Evolutionary conservation across 2,797 vertebrate genomes (phyloP).

Genomic region (Cynodonichthys magdalenae): DNA sequence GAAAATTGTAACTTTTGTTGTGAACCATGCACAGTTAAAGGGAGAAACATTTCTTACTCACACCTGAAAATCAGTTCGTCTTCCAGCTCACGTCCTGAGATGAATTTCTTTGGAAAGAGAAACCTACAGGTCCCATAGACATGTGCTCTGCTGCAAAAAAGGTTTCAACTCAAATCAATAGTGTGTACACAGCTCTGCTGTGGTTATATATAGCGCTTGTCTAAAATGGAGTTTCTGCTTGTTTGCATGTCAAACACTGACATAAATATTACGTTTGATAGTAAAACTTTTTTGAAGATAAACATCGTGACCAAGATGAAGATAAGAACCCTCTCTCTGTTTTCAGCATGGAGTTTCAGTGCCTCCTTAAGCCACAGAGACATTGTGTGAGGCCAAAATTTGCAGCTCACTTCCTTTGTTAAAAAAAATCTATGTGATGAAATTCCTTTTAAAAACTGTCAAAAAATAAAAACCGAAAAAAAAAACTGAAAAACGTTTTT

Average conservation of each 20-base stretch:
- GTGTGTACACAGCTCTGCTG: too few species aligned
- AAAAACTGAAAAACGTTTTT: neutral
- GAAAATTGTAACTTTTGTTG: slow-evolving; percentile 11
- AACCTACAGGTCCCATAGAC: slow-evolving; percentile 39
- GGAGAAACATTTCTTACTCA: slow-evolving; percentile 46
- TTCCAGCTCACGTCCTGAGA: slow-evolving; percentile 10
- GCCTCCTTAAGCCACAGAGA: slow-evolving; percentile 28
- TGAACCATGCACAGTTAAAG: slow-evolving; percentile 24
- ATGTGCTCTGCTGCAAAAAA: neutral
- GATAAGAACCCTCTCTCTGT: slow-evolving; percentile 46
- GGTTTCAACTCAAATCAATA: neutral
- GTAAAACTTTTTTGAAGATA: slow-evolving; percentile 35
- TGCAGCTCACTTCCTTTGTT: slow-evolving; percentile 45
- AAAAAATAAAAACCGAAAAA: neutral
- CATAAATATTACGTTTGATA: slow-evolving; percentile 13
- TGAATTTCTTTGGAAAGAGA: slow-evolving; percentile 62
- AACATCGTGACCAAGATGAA: slow-evolving; percentile 35
- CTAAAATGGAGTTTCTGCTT: neutral
- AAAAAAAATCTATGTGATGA: slow-evolving; percentile 30
- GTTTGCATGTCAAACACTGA: slow-evolving; percentile 6
- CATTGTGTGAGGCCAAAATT: slow-evolving; percentile 32
- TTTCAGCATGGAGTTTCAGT: slow-evolving; percentile 55
- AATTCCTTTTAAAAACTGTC: slow-evolving; percentile 7
- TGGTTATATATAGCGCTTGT: neutral
- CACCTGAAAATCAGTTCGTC: slow-evolving; percentile 44